A percentile compares a stretch with the other conserved stretches of the same genome.
phyloP scores from a whole-genome alignment of 2,888 invertebrate genomes.

The Lobophora halterata region DNA sequence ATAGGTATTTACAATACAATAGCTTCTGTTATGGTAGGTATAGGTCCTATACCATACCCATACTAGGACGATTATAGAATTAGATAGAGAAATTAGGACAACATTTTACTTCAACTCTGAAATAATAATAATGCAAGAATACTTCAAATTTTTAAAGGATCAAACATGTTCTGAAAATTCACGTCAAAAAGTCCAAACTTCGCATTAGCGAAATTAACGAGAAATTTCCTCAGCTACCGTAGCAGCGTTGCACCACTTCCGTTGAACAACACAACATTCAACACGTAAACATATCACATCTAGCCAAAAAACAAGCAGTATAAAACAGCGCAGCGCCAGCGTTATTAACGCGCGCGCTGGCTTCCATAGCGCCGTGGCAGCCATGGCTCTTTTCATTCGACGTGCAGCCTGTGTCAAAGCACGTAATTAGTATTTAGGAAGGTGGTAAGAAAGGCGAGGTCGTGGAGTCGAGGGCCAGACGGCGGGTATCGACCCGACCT shows the following conservation, averaged over 20 bases:
- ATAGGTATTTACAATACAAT: too few relatives aligned
- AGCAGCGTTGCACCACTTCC: constrained; percentile 11
- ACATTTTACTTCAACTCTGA: too few relatives aligned
- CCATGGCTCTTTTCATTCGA: constrained; percentile 74
- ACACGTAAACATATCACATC: constrained; percentile 44
- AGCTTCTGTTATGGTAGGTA: too few relatives aligned
- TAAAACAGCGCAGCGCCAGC: constrained; percentile 54
- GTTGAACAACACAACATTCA: constrained; percentile 33
- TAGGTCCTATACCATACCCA: too few relatives aligned
- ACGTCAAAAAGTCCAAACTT: constrained; percentile 11
- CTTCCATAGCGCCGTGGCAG: constrained; percentile 50
- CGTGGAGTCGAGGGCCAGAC: constrained; percentile 82
- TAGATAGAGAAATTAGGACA: too few relatives aligned
- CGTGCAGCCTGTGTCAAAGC: constrained; percentile 78
- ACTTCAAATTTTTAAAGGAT: too few relatives aligned
- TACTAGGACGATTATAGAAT: too few relatives aligned
- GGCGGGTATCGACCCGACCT: constrained; percentile 85
- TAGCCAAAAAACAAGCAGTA: constrained; percentile 58
- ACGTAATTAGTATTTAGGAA: constrained; percentile 82
- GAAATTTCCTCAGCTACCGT: constrained; percentile 11
- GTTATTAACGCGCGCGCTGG: constrained; percentile 68
- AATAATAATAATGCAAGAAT: too few relatives aligned
- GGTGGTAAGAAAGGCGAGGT: constrained; percentile 81
- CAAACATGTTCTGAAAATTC: constrained; percentile 11
- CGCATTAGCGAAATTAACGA: constrained; percentile 22